Evolutionary conservation across 2,113 vertebrate species (phyloP).

Genomic region (Pycnonotus jocosus): DNA sequence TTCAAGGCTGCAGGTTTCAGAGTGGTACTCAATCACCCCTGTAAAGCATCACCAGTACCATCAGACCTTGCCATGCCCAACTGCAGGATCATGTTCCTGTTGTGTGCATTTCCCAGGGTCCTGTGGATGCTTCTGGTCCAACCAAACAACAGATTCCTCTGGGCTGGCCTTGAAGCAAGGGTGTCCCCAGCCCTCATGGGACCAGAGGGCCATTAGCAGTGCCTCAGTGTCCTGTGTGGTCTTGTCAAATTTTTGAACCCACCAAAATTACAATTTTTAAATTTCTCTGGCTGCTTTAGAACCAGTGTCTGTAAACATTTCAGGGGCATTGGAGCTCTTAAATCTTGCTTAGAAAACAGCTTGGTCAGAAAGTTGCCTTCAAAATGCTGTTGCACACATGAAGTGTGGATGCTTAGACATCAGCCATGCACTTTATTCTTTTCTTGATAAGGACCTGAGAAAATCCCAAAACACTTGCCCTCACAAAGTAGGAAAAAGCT

Average conservation of each 20-base stretch:
- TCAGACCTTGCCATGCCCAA: neutral
- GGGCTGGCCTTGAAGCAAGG: neutral
- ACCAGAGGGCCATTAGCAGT: neutral
- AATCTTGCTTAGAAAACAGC: neutral
- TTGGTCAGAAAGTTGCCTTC: neutral
- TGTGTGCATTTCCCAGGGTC: neutral
- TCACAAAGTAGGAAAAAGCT: neutral
- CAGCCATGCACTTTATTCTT: neutral
- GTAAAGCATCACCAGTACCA: neutral
- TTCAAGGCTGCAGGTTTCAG: neutral
- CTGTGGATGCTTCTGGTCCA: neutral
- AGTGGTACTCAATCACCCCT: no score
- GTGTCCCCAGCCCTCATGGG: neutral
- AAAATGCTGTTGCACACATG: neutral
- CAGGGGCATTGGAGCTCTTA: neutral
- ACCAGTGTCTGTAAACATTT: neutral
- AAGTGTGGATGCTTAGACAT: neutral
- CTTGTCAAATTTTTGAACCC: neutral
- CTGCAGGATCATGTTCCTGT: neutral
- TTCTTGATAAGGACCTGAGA: rapidly evolving
- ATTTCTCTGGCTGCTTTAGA: neutral
- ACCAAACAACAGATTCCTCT: neutral
- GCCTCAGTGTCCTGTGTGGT: rapidly evolving
- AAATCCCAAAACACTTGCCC: neutral
- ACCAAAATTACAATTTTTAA: neutral